Conservation (phyloP, 2,113 vertebrate genomes). For the Galemys pyrenaicus region DNA sequence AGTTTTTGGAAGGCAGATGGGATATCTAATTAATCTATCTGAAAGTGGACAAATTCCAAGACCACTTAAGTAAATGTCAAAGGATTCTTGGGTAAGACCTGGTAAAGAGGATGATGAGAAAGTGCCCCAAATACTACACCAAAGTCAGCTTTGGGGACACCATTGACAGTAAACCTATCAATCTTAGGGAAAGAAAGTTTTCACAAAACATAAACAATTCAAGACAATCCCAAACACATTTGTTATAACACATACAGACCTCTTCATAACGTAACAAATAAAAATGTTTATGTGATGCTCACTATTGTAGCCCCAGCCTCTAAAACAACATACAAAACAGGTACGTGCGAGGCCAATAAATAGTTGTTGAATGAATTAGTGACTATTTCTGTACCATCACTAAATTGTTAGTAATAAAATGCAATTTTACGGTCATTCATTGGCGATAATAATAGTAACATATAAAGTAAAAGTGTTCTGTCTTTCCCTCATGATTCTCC, state of each 20-base stretch:
- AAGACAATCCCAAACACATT: background rate
- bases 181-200: background rate
- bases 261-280: background rate
- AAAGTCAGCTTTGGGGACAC: background rate
- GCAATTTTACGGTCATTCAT: background rate
- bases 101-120: constrained; percentile 32
- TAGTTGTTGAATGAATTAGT: background rate
- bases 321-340: background rate
- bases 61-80: constrained; percentile 41
- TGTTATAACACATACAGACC: background rate
- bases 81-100: constrained; percentile 23
- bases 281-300: background rate
- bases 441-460: constrained; percentile 5
- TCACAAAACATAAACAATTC: background rate
- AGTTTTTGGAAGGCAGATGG: constrained; percentile 26
- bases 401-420: constrained; percentile 42
- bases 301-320: background rate
- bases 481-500: background rate
- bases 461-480: background rate
- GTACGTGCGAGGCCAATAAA: background rate
- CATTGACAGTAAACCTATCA: background rate
- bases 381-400: background rate
- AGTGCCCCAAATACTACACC: background rate
- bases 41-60: constrained; percentile 33
- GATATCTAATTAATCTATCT: constrained; percentile 5